phyloP scores from a whole-genome alignment of 2,888 invertebrate species.

The Drosophila leonis region DNA sequence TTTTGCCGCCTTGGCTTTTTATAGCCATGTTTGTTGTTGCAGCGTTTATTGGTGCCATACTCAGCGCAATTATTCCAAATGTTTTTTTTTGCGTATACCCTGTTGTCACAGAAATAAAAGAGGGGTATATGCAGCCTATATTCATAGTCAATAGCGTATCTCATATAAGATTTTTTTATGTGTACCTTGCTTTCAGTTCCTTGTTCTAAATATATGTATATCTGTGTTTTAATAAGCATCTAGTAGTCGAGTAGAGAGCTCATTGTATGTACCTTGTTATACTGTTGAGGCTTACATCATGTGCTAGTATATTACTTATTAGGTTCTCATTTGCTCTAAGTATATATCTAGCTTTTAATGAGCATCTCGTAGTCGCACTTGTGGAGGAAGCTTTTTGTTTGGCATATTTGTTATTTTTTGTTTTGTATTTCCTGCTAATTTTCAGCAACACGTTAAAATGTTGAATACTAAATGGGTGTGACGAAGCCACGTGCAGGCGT shows the following conservation, averaged over 20 bases:
- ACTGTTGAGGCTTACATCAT: neutral
- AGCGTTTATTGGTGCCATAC: constrained; percentile 63
- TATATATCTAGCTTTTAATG: neutral
- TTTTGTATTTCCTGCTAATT: constrained; percentile 58
- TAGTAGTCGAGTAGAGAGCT: too few species aligned
- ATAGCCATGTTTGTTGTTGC: constrained; percentile 33
- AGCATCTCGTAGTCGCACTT: neutral
- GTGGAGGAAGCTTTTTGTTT: constrained; percentile 6
- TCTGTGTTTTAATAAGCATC: too few species aligned
- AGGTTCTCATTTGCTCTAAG: neutral
- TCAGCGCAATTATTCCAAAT: constrained; percentile 42
- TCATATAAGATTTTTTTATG: neutral
- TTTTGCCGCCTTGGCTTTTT: constrained; percentile 42
- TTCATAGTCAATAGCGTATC: too few species aligned
- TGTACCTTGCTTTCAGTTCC: neutral
- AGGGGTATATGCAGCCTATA: neutral
- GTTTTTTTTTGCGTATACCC: constrained; percentile 18
- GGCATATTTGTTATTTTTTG: constrained; percentile 5
- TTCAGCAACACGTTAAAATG: constrained; percentile 61
- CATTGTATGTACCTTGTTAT: neutral
- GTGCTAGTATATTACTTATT: neutral
- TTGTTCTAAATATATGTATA: too few species aligned
- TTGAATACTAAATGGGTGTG: constrained; percentile 63
- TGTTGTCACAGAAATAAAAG: neutral
- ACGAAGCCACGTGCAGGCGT: constrained; percentile 65